Percentiles rank a stretch among this genome's conserved stretches.
phyloP scores from a whole-genome alignment of 1,140 invertebrate species.

The Cydia fagiglandana region DNA sequence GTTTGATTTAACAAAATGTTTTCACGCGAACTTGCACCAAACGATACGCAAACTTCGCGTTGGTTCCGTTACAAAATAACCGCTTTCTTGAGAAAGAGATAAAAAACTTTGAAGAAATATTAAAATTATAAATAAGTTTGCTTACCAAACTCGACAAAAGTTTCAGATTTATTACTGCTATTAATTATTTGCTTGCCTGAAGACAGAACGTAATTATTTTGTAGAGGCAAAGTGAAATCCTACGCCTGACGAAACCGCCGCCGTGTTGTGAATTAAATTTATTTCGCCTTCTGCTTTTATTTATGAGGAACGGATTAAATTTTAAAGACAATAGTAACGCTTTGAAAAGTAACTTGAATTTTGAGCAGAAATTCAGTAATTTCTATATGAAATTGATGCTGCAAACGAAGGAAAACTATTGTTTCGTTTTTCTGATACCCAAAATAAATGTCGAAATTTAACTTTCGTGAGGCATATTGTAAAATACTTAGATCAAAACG shows the following conservation, averaged over 20 bases:
- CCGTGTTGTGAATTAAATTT: constrained; percentile 51
- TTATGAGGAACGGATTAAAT: constrained; percentile 26
- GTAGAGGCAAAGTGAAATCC: constrained; percentile 62
- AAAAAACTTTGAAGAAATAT: constrained; percentile 46
- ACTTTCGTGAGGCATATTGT: too few relatives aligned
- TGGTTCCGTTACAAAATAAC: not conserved
- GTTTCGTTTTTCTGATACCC: not conserved
- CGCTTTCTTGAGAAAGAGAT: constrained; percentile 33
- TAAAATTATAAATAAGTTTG: constrained; percentile 61
- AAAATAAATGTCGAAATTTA: not conserved
- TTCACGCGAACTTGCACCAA: not conserved
- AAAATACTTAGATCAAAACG: too few relatives aligned
- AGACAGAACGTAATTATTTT: constrained; percentile 68
- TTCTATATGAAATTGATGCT: not conserved
- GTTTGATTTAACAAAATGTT: not conserved
- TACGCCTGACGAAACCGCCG: constrained; percentile 49
- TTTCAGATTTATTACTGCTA: constrained; percentile 66
- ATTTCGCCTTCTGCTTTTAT: constrained; percentile 49
- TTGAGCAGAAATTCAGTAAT: not conserved
- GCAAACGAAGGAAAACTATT: not conserved
- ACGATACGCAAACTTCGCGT: not conserved
- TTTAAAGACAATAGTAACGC: constrained; percentile 29
- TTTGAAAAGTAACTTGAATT: constrained; percentile 15
- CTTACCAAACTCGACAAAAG: constrained; percentile 62
- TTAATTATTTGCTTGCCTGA: constrained; percentile 65